These are phyloP conservation scores for Ariopsis seemanni DNA, from an alignment of 2,113 vertebrate genomes.

Conservation along the genomic window DNA sequence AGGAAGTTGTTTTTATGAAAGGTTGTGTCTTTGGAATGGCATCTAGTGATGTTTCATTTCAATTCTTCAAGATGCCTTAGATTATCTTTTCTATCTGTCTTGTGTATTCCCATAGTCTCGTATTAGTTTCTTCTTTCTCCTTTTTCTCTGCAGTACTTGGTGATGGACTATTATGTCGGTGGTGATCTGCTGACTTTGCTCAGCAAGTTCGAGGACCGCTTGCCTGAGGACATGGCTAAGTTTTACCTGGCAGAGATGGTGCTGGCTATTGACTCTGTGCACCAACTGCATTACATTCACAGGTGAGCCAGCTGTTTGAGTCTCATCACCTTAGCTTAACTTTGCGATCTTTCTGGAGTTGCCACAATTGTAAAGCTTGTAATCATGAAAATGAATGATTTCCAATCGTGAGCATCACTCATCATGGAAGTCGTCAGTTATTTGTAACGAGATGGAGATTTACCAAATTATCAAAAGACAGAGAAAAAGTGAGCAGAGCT, in stretches of 20 bases:
- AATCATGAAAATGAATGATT: background rate
- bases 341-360: background rate
- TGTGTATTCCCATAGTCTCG: background rate
- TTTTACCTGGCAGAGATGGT: slow-evolving; percentile 99
- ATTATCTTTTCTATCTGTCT: background rate
- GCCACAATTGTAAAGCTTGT: background rate
- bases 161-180: slow-evolving; percentile 99
- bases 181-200: slow-evolving; percentile 96
- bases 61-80: background rate
- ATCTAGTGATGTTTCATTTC: background rate
- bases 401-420: background rate
- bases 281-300: slow-evolving; percentile 97
- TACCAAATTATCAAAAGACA: background rate
- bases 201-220: slow-evolving; percentile 97
- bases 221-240: slow-evolving; percentile 97
- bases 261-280: slow-evolving; percentile 95
- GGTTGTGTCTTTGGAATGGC: background rate
- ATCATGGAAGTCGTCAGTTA: background rate
- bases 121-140: slow-evolving; percentile 5
- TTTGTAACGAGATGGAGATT: slow-evolving; percentile 6
- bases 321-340: background rate
- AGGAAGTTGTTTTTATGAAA: background rate
- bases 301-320: slow-evolving; percentile 73
- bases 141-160: slow-evolving; percentile 81
- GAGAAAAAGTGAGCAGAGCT: background rate